Conservation (phyloP, 2,888 invertebrate genomes). For the Aricia artaxerxes region DNA sequence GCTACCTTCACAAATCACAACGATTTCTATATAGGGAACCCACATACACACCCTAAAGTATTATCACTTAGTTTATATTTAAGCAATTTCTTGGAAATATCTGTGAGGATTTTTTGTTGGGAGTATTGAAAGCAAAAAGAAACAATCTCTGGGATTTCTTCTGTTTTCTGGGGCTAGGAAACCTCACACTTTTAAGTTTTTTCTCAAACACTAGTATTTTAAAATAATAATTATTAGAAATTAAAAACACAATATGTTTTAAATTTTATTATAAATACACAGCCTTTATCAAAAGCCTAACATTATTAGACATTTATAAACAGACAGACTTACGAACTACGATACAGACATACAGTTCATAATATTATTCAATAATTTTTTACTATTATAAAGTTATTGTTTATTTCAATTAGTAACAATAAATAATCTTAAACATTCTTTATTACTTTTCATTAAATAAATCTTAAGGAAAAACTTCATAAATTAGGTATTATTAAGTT, state of each 20-base stretch:
- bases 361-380: neutral
- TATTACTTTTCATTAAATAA: too few species aligned
- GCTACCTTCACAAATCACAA: too few species aligned
- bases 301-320: neutral
- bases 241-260: neutral
- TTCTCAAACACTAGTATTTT: too few species aligned
- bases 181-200: too few species aligned
- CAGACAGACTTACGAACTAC: slow-evolving; percentile 6
- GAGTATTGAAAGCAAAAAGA: too few species aligned
- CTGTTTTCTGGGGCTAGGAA: too few species aligned
- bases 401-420: neutral
- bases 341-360: slow-evolving; percentile 19
- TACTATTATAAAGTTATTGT: neutral
- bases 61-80: too few species aligned
- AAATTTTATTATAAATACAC: slow-evolving; percentile 27
- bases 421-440: neutral
- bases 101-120: too few species aligned
- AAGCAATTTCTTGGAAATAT: too few species aligned
- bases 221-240: neutral
- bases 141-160: too few species aligned
- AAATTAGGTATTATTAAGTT: neutral
- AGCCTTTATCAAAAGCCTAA: slow-evolving; percentile 23
- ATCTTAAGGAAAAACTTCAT: neutral
- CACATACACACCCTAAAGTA: too few species aligned
- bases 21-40: too few species aligned